These are phyloP conservation scores for Sigmodon hispidus DNA, from an alignment of 2,113 vertebrate species.

Conservation along the genomic window DNA sequence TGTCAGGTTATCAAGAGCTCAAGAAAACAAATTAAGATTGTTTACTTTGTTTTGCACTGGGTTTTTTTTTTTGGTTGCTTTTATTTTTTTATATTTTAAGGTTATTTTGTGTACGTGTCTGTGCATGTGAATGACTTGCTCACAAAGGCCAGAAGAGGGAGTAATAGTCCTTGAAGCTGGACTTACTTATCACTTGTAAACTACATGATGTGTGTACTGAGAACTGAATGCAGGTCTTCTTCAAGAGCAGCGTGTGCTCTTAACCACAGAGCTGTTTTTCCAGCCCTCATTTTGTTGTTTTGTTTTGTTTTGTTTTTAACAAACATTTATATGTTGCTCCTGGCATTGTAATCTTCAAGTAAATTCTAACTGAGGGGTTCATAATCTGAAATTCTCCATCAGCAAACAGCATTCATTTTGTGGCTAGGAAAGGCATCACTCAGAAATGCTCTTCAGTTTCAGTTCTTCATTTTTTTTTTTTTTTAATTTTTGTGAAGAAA, in stretches of 20 bases:
- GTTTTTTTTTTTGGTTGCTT: background rate
- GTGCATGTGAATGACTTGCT: background rate
- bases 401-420: background rate
- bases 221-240: background rate
- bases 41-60: background rate
- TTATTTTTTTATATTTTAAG: background rate
- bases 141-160: background rate
- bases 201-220: background rate
- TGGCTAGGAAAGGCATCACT: background rate
- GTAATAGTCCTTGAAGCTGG: background rate
- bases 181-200: background rate
- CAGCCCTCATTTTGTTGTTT: background rate
- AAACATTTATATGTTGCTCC: background rate
- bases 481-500: constrained; percentile 34
- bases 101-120: background rate
- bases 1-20: background rate
- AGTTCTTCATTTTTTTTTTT: background rate
- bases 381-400: background rate
- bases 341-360: constrained; percentile 5
- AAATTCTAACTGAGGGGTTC: background rate
- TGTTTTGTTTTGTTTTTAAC: background rate
- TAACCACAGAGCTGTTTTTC: background rate
- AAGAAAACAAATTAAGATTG: constrained; percentile 10
- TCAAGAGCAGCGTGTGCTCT: background rate
- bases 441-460: background rate